phyloP scores from a whole-genome alignment of 2,888 invertebrate species.

The Apomyelois bistriatella region DNA sequence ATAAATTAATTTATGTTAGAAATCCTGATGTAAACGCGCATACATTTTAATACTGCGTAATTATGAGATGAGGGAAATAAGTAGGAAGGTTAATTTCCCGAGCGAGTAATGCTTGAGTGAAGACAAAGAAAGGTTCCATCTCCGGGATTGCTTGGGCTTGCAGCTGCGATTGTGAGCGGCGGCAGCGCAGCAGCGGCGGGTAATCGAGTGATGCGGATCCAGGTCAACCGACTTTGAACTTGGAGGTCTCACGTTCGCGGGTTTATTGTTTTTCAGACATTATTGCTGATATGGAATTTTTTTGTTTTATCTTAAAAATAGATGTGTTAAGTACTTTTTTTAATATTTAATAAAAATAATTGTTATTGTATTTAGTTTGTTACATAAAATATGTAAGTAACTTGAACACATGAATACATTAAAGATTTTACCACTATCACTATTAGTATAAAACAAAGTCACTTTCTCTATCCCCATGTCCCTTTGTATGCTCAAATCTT shows the following conservation, averaged over 20 bases:
- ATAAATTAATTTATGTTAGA: constrained; percentile 12
- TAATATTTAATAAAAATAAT: too few species aligned
- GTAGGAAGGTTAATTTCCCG: constrained; percentile 43
- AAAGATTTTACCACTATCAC: too few species aligned
- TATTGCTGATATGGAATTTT: too few species aligned
- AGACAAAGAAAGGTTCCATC: constrained; percentile 37
- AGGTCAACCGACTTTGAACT: constrained; percentile 1
- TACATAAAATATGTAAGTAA: too few species aligned
- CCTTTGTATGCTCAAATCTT: too few species aligned
- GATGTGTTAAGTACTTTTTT: too few species aligned
- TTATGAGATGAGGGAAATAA: constrained; percentile 31
- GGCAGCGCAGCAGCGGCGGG: too few species aligned
- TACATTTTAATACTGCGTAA: constrained; percentile 15
- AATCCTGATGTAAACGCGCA: background rate
- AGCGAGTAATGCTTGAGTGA: constrained; percentile 32
- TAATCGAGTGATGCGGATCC: constrained; percentile 13
- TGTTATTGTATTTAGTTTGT: too few species aligned
- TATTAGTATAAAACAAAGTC: too few species aligned
- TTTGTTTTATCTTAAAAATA: too few species aligned
- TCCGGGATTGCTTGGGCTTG: constrained; percentile 16
- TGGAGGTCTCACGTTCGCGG: background rate
- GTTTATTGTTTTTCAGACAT: background rate
- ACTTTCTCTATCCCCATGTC: too few species aligned
- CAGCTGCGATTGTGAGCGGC: constrained; percentile 13
- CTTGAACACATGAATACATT: too few species aligned